Conservation (phyloP, 2,797 vertebrate genomes). For the Gadopsis marmoratus region DNA sequence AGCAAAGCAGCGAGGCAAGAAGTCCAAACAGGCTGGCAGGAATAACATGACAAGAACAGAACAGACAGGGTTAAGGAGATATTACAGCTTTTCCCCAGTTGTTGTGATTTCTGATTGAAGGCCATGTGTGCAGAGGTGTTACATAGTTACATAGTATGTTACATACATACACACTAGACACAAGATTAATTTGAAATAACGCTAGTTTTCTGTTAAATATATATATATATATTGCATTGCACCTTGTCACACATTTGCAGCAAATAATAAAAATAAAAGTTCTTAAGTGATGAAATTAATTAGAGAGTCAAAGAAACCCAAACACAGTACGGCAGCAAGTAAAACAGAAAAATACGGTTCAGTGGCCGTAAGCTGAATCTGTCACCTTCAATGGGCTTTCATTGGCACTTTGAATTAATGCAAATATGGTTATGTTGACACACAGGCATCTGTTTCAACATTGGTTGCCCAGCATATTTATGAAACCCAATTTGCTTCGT, state of each 20-base stretch:
- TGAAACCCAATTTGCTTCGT: conserved; percentile 37
- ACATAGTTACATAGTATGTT: no score
- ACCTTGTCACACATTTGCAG: not conserved
- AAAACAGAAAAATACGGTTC: not conserved
- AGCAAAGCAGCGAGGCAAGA: not conserved
- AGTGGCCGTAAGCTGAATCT: conserved; percentile 28
- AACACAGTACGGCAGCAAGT: not conserved
- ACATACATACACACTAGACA: no score
- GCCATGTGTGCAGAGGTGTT: no score
- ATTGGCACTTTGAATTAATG: conserved; percentile 27
- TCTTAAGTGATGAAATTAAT: not conserved
- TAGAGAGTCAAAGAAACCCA: not conserved
- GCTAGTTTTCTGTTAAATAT: no score
- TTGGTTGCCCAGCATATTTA: conserved; percentile 40
- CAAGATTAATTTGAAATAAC: no score
- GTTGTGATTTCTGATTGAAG: not conserved
- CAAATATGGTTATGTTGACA: conserved; percentile 27
- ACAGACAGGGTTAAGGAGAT: not conserved
- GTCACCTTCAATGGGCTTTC: conserved; percentile 12
- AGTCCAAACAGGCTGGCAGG: not conserved
- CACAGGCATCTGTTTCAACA: conserved; percentile 21
- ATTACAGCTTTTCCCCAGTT: not conserved
- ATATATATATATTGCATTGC: not conserved
- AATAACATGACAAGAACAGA: not conserved
- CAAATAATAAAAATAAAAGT: not conserved